Percentiles rank a stretch among this genome's conserved stretches.
These are phyloP conservation scores for Tricholauxania praeusta DNA, from an alignment of 2,888 invertebrate species.

Conservation along the genomic window DNA sequence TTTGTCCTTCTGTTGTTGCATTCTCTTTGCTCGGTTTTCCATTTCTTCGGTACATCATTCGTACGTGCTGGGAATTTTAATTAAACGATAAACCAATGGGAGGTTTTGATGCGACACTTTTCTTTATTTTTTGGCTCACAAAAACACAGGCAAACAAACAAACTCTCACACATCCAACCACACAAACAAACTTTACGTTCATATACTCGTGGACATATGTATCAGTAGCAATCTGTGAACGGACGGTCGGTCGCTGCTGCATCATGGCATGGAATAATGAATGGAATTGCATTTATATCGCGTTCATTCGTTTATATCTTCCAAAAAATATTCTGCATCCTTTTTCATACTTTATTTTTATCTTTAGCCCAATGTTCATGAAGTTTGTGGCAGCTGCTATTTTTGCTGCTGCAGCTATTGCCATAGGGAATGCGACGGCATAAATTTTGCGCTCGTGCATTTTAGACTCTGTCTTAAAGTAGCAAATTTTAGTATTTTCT, in stretches of 20 bases:
- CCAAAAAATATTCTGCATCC: conserved; percentile 1
- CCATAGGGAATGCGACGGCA: conserved; percentile 19
- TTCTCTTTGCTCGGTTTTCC: too few relatives aligned
- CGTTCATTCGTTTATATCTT: conserved; percentile 24
- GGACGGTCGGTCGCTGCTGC: conserved; percentile 1
- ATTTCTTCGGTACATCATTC: conserved; percentile 40
- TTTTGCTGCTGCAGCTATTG: background rate
- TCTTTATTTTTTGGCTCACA: conserved; percentile 2
- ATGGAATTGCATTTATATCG: conserved; percentile 32
- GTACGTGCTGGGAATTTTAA: conserved; percentile 63
- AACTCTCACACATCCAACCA: background rate
- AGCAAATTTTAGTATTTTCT: too few relatives aligned
- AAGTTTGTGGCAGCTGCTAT: background rate
- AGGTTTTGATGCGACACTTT: conserved; percentile 4
- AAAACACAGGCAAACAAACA: background rate
- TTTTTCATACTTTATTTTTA: background rate
- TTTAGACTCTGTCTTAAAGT: too few relatives aligned
- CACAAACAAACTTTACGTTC: background rate
- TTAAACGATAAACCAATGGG: conserved; percentile 56
- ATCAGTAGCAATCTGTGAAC: too few relatives aligned
- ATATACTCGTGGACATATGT: too few relatives aligned
- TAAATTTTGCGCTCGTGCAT: too few relatives aligned
- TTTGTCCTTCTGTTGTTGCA: conserved; percentile 45
- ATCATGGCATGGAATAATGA: conserved; percentile 14
- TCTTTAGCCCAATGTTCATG: background rate